These are phyloP conservation scores for Caenorhabditis sulstoni DNA, from an alignment of 2,888 invertebrate species.

Conservation along the genomic window DNA sequence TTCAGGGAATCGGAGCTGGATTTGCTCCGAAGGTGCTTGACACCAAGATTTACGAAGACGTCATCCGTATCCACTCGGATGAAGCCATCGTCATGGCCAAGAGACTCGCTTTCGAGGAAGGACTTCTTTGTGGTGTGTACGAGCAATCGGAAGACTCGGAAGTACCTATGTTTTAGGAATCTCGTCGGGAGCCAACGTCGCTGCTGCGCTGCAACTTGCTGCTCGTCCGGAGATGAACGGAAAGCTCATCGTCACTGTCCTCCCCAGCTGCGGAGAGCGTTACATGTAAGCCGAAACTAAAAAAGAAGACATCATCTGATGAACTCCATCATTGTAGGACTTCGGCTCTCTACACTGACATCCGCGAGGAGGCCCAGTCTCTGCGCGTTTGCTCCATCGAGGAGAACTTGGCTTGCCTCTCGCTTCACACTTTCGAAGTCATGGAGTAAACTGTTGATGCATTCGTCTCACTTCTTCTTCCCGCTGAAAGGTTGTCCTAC, in stretches of 20 bases:
- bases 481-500: constrained; percentile 13
- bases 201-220: constrained; percentile 74
- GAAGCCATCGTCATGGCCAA: constrained; percentile 75
- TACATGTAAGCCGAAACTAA: constrained; percentile 71
- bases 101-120: constrained; percentile 73
- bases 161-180: constrained; percentile 69
- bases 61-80: constrained; percentile 72
- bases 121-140: constrained; percentile 72
- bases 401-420: constrained; percentile 70
- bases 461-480: constrained; percentile 4
- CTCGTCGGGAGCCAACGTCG: constrained; percentile 78
- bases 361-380: constrained; percentile 71
- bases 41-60: constrained; percentile 72
- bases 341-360: constrained; percentile 72
- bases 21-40: constrained; percentile 75
- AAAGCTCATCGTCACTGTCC: constrained; percentile 77
- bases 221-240: constrained; percentile 73
- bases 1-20: constrained; percentile 79
- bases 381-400: constrained; percentile 74
- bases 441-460: constrained; percentile 30
- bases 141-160: background rate
- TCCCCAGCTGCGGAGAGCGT: constrained; percentile 79
- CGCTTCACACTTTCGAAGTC: constrained; percentile 71
- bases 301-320: background rate
- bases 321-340: constrained; percentile 58